Base-by-base conservation (phyloP, 2,797 vertebrate genomes). In the Danio tinwini region DNA sequence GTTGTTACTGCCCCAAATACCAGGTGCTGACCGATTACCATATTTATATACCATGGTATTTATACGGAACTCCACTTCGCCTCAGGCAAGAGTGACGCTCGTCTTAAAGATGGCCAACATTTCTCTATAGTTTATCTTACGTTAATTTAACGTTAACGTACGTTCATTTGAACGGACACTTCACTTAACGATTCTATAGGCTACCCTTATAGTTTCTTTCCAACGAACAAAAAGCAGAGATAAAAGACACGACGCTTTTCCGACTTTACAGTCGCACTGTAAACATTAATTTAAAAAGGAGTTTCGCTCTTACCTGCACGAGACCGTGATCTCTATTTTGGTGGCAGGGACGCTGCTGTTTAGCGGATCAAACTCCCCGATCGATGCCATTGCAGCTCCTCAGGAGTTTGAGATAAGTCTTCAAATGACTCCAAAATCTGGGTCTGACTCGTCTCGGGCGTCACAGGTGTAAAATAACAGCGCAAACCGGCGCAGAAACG, bases 301-400 rank as follows among this genome's bases (percentile, higher is more conserved):
- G 67, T 55, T 39, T 11, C 21, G 6, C 62, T 39, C 93, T 93
- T 90, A 98, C 97, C 96, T 95, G 94, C 96, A 98, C 16, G 96
- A 98, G 3, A 96, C 96, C 21, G 95, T 97, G 84, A 98, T 91
- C 88, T 98, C 97, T 81, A 97, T 97, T 91, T 98, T 98, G 59
- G 97, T 98, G 74, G 96, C 96, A 50, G 96, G 96, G 74, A 96
- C 95, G 78, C 85, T 93, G 89, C 91, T 93, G 89, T 93, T 85
- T 69, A 95, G 91, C 37, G 95, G 94, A 83, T 97, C 96, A 86
- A 96, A 94, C 70, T 95, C 93, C 87, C 95, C 96, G 82, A 95
- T 92, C 78, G 96, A 93, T 90, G 96, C 96, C 97, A 98, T 97
- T 89, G 68, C 58, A 52, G 77, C 68, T 59, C 44, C 56, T 67